phyloP scores from a whole-genome alignment of 2,113 vertebrate species.

The Channa maculata region DNA sequence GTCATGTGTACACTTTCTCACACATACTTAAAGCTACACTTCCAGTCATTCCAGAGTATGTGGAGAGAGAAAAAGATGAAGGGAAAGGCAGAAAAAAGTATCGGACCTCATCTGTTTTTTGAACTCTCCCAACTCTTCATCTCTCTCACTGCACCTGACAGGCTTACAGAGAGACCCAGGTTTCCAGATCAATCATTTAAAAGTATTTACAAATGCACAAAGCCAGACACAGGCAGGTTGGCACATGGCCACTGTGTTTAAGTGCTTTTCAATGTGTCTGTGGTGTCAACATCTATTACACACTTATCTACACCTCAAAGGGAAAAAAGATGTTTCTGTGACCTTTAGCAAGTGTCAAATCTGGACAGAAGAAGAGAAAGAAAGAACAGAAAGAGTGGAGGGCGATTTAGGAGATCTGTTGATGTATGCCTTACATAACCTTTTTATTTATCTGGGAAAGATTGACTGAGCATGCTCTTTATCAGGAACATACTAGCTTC shows the following conservation, averaged over 20 bases:
- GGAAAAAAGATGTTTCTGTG: slow-evolving; percentile 74
- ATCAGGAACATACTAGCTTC: slow-evolving; percentile 56
- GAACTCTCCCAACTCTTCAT: slow-evolving; percentile 30
- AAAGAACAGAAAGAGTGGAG: slow-evolving; percentile 38
- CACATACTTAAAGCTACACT: slow-evolving; percentile 36
- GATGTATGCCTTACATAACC: slow-evolving; percentile 68
- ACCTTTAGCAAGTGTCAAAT: slow-evolving; percentile 78
- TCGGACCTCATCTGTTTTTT: slow-evolving; percentile 49
- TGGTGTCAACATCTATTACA: slow-evolving; percentile 83
- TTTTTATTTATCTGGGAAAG: slow-evolving; percentile 68
- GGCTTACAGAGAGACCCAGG: slow-evolving; percentile 47
- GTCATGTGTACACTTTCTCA: slow-evolving; percentile 39
- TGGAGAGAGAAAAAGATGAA: slow-evolving; percentile 36
- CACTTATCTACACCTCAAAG: slow-evolving; percentile 82
- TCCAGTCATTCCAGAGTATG: slow-evolving; percentile 33
- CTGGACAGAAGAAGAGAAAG: slow-evolving; percentile 56
- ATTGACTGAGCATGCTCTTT: slow-evolving; percentile 58
- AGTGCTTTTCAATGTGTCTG: slow-evolving; percentile 81
- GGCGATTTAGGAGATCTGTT: slow-evolving; percentile 65
- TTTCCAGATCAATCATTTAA: slow-evolving; percentile 78
- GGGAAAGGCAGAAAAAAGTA: background rate
- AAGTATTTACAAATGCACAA: slow-evolving; percentile 82
- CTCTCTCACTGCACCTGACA: slow-evolving; percentile 53
- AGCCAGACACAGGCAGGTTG: slow-evolving; percentile 71
- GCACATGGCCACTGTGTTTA: slow-evolving; percentile 73